These are phyloP conservation scores for Ictalurus punctatus DNA, from an alignment of 2,113 vertebrate genomes.

Conservation along the genomic window DNA sequence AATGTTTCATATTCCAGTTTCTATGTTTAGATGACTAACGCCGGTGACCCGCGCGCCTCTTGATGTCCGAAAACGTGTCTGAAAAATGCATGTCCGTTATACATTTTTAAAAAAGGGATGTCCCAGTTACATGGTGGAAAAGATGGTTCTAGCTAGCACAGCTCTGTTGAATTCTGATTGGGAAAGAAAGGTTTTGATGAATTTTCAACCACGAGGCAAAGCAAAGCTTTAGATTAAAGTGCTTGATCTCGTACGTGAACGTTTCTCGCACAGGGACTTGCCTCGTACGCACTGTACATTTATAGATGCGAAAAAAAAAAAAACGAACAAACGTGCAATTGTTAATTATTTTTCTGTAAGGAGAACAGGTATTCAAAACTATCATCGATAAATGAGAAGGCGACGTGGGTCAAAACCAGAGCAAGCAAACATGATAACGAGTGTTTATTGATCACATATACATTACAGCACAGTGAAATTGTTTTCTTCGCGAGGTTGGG, in stretches of 20 bases:
- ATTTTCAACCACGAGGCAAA: neutral
- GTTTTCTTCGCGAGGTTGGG: too few relatives aligned
- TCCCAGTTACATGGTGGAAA: neutral
- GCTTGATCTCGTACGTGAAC: neutral
- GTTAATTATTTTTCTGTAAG: neutral
- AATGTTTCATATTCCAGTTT: conserved; percentile 11
- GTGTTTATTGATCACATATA: too few relatives aligned
- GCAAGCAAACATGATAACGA: too few relatives aligned
- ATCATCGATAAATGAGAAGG: too few relatives aligned
- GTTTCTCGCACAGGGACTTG: neutral
- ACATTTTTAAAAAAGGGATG: neutral
- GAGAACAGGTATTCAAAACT: too few relatives aligned
- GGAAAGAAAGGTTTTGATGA: neutral
- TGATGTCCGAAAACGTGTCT: neutral
- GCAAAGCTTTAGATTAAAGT: neutral
- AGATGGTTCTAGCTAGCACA: neutral
- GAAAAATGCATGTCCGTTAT: conserved; percentile 2
- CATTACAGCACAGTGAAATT: too few relatives aligned
- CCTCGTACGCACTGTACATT: neutral
- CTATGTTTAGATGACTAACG: conserved; percentile 10
- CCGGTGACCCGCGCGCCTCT: neutral
- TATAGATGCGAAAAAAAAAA: neutral
- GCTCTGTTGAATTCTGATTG: neutral
- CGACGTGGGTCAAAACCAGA: too few relatives aligned
- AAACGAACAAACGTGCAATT: neutral